phyloP scores from a whole-genome alignment of 2,888 invertebrate species.

The Protonemura montana region DNA sequence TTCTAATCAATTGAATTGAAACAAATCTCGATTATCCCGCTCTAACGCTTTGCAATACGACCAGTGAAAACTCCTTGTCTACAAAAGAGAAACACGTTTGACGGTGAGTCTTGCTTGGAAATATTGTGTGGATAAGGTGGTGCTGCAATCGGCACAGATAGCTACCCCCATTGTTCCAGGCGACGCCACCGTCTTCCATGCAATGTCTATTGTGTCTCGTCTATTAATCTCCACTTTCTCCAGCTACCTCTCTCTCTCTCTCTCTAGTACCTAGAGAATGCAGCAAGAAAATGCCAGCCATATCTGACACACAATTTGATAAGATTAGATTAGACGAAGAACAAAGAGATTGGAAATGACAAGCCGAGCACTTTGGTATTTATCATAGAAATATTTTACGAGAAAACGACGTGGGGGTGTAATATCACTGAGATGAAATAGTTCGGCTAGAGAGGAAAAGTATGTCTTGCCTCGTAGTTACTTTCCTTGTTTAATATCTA shows the following conservation, averaged over 20 bases:
- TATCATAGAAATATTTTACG: constrained; percentile 7
- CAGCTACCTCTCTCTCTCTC: neutral
- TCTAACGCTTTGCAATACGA: too few relatives aligned
- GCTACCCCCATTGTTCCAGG: neutral
- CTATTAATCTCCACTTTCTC: constrained; percentile 4
- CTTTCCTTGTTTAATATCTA: neutral
- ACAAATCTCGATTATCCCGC: too few relatives aligned
- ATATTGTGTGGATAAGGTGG: neutral
- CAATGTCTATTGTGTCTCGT: neutral
- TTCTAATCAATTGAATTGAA: too few relatives aligned
- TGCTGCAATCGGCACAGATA: neutral
- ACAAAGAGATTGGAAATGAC: constrained; percentile 12
- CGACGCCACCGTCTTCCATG: neutral
- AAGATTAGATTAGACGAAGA: neutral
- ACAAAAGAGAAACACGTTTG: neutral
- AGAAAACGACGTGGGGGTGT: neutral
- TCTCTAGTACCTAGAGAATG: neutral
- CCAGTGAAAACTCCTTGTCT: neutral
- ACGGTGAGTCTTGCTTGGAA: neutral
- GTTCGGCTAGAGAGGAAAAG: neutral
- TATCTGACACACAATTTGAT: neutral
- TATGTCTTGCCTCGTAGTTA: neutral
- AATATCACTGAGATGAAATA: neutral
- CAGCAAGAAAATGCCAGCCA: neutral
- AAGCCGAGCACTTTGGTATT: neutral